Base-by-base conservation (phyloP, 2,797 vertebrate genomes). In the Chelonia mydas region DNA sequence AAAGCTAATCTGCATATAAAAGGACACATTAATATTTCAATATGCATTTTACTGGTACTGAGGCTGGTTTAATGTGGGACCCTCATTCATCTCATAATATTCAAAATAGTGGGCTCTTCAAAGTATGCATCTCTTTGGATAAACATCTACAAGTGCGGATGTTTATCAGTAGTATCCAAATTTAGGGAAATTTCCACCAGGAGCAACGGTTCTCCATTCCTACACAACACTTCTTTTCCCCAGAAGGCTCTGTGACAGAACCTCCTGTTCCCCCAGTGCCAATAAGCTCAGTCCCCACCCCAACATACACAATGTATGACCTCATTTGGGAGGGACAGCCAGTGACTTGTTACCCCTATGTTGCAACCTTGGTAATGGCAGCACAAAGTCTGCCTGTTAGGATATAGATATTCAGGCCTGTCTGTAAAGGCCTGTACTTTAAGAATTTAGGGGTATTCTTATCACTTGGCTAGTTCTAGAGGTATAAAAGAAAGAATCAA, bases 221-320 rank as follows among this genome's bases (percentile, higher is more conserved):
- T 55, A 13, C 5, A 27, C 27, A 13, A 27, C 10, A 55, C 28
- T 25, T 41, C 55, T 31, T 10, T n/a, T 23, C 50, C 8, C n/a
- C 53, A 13, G 1, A 84, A 12, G 16, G 25, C 15, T 37, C 57
- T 28, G 5, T 16, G n/a, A 78, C 50, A 45, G 17, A 84, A 11
- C 17, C 17, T 8, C 31, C n/a, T 27, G 3, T 8, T 17, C 3
- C 5, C 11, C 21, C 3, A 11, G 28, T 17, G 13, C 5, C 68
- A 33, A 41, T 6, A 28, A 45, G 7, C 3, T 25, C 33, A 28
- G 3, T 12, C 16, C 13, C 31, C 61, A 65, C 12, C 4, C 23
- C 25, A 3, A 23, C 9, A 23, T 28, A 41, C 50, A 25, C 11
- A 41, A 23, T 51, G 76, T 31, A 4, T 7, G 25, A 6, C 82